Evolutionary conservation across 1,140 invertebrate species (phyloP).

Genomic region (Hesperophylax magnus): DNA sequence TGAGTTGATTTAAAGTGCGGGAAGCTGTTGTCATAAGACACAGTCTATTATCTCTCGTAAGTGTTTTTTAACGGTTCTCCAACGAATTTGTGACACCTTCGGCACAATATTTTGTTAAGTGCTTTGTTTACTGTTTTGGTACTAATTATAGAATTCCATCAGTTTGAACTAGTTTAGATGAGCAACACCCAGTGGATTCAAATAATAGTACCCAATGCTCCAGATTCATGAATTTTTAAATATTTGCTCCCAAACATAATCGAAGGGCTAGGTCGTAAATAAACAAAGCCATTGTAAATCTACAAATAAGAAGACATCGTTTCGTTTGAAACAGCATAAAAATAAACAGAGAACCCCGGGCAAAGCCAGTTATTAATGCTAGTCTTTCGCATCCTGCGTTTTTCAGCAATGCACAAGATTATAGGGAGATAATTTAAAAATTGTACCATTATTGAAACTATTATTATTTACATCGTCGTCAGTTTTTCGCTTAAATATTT

Average conservation of each 20-base stretch:
- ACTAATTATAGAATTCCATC: constrained; percentile 29
- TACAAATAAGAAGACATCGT: too few species aligned
- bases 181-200: not conserved
- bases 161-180: not conserved
- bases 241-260: not conserved
- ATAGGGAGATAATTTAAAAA: too few species aligned
- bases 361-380: too few species aligned
- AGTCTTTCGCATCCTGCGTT: too few species aligned
- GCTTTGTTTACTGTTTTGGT: constrained; percentile 45
- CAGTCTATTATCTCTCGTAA: constrained; percentile 15
- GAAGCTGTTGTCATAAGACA: constrained; percentile 12
- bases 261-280: not conserved
- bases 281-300: too few species aligned
- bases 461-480: too few species aligned
- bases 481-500: too few species aligned
- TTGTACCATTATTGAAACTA: too few species aligned
- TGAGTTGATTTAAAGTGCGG: not conserved
- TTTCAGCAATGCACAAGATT: too few species aligned
- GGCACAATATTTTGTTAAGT: constrained; percentile 39
- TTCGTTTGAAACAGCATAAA: too few species aligned
- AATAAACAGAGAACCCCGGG: too few species aligned
- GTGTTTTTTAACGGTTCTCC: constrained; percentile 41
- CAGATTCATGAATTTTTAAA: not conserved
- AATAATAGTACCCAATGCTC: not conserved
- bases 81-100: constrained; percentile 50